Evolutionary conservation across 2,113 vertebrate genomes (phyloP).

Genomic region (Ancistrus triradiatus): DNA sequence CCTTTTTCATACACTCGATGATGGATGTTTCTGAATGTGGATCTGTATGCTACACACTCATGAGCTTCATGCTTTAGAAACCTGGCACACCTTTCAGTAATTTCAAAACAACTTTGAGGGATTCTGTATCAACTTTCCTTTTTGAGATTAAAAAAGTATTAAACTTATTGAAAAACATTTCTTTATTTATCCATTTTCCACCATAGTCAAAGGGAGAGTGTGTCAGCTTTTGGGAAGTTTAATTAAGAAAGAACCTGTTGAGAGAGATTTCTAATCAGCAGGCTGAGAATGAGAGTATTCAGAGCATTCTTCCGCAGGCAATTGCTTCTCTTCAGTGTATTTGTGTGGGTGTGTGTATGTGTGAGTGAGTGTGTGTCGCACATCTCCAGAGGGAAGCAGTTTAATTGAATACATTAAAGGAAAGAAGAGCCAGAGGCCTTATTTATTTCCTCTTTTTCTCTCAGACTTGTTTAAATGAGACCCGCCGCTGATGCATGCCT

Average conservation of each 20-base stretch:
- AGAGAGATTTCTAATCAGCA: slow-evolving; percentile 74
- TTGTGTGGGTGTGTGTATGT: slow-evolving; percentile 67
- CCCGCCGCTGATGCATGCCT: slow-evolving; percentile 67
- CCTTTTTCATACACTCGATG: slow-evolving; percentile 12
- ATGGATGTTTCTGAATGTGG: too few species aligned
- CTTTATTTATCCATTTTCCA: slow-evolving; percentile 16
- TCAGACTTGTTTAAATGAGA: slow-evolving; percentile 78
- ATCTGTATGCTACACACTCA: too few species aligned
- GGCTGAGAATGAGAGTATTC: slow-evolving; percentile 71
- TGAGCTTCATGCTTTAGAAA: not conserved
- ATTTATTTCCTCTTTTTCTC: slow-evolving; percentile 73
- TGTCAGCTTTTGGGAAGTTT: slow-evolving; percentile 70
- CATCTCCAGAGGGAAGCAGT: slow-evolving; percentile 71
- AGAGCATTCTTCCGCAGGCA: slow-evolving; percentile 73
- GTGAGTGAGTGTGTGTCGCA: slow-evolving; percentile 57
- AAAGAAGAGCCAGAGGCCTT: slow-evolving; percentile 67
- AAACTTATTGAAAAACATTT: slow-evolving; percentile 19
- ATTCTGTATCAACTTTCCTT: slow-evolving; percentile 14
- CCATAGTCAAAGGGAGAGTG: slow-evolving; percentile 18
- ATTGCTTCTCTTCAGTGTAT: slow-evolving; percentile 64
- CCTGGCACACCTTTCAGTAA: slow-evolving; percentile 15
- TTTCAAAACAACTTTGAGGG: slow-evolving; percentile 24
- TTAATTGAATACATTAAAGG: slow-evolving; percentile 83
- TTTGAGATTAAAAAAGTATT: too few species aligned
- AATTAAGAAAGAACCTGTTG: slow-evolving; percentile 78